phyloP scores from a whole-genome alignment of 2,113 vertebrate genomes.

The Danio rerio region GRCz12tu NC_133179.1:20627001-20627500 shows the following conservation, averaged over 20 bases:
- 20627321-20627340: constrained; percentile 8
- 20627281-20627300: constrained; percentile 17
- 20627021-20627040: too few relatives aligned
- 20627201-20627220: background rate
- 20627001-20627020: too few relatives aligned
- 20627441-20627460: background rate
- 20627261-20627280: constrained; percentile 31
- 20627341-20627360: constrained; percentile 33
- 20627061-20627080: too few relatives aligned
- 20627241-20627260: constrained; percentile 4
- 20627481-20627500: background rate
- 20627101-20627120: too few relatives aligned
- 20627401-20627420: background rate
- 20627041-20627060: too few relatives aligned
- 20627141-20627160: background rate
- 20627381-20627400: background rate
- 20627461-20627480: background rate
- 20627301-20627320: constrained; percentile 7
- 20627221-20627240: background rate
- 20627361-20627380: constrained; percentile 10
- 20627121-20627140: background rate
- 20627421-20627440: background rate
- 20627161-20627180: background rate
- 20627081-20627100: too few relatives aligned
- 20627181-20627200: background rate